phyloP scores from a whole-genome alignment of 2,113 vertebrate species.

The Phyllostomus hastatus region DNA sequence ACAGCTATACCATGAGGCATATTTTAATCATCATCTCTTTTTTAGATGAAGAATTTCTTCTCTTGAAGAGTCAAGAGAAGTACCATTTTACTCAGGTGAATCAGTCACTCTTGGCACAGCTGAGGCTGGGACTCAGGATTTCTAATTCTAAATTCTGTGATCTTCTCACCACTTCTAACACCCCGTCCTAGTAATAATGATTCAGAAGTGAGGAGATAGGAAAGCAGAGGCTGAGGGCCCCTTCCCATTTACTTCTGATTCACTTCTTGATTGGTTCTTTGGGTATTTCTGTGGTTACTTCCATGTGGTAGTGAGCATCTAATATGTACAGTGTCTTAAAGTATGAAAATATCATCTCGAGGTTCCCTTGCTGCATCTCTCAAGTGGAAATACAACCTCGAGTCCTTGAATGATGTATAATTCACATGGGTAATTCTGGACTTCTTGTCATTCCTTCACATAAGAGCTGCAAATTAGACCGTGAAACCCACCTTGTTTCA shows the following conservation, averaged over 20 bases:
- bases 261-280: not conserved
- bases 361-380: not conserved
- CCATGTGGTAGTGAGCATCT: not conserved
- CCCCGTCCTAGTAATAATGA: not conserved
- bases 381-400: not conserved
- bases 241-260: not conserved
- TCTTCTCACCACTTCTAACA: not conserved
- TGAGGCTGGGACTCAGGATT: not conserved
- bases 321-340: not conserved
- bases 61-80: not conserved
- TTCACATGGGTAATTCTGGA: not conserved
- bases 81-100: not conserved
- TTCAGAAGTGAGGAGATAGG: not conserved
- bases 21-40: not conserved
- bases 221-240: not conserved
- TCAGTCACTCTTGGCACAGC: too few species aligned
- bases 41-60: not conserved
- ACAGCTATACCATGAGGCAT: not conserved
- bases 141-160: not conserved
- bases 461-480: not conserved
- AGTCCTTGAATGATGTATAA: not conserved
- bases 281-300: not conserved
- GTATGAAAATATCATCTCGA: not conserved
- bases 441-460: not conserved
- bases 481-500: conserved; percentile 19